Base-by-base conservation (phyloP, 2,113 vertebrate genomes). In the Onychorhynchus coronatus region DNA sequence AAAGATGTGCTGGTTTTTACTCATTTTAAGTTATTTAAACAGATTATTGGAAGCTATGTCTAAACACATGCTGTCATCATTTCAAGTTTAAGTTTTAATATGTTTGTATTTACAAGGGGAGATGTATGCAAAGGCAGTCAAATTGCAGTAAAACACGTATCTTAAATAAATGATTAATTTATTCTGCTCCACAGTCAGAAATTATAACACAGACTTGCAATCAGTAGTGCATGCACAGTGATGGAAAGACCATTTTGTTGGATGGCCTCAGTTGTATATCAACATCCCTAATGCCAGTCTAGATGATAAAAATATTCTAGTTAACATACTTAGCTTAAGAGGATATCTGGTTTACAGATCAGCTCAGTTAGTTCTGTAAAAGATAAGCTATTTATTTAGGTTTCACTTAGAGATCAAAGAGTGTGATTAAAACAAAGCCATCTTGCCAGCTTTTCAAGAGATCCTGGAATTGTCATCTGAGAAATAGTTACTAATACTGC, bases 51-150 rank as follows among this genome's bases (percentile, higher is more conserved):
- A 88, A 86, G 67, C 73, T 76, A 73, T 78, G 58, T 42, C 63
- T 74, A 66, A 79, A 90, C 59, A 94, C 76, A 95, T 76, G 91
- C n/a, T 94, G 67, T 23, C 74, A 75, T 88, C 76, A n/a, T 73
- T 94, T 90, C 66, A 70, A 85, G 37, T 88, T 77, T 80, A 78
- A 84, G 49, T 87, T 97, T 91, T 85, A 97, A 53, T 78, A 44
- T 68, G 58, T 88, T 92, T 93, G 79, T 55, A 75, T 65, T 84
- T 93, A 33, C 58, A 77, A 62, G 24, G 63, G 93, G 55, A 80
- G 24, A 78, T 83, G 49, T 91, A 83, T 91, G 73, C 46, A 82
- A 85, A 96, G 81, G 76, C 63, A 88, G 82, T 41, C 53, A 88
- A 91, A 70, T 37, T 47, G 21, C 78, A 56, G 62, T 56, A 79